Evolutionary conservation across 2,113 vertebrate species (phyloP).

Genomic region (Polypterus senegalus): DNA sequence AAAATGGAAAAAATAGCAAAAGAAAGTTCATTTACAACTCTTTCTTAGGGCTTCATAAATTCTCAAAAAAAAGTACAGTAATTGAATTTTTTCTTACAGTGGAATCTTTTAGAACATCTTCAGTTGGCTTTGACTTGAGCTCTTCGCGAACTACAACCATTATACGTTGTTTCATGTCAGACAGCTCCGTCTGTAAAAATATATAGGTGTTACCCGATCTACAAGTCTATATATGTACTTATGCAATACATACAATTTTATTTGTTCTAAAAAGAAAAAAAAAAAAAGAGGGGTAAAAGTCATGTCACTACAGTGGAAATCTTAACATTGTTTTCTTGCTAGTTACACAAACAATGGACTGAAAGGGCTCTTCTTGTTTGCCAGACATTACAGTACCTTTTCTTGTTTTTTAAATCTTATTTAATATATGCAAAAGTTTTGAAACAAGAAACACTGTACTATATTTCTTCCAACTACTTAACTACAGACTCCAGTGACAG

Average conservation of each 20-base stretch:
- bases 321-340: background rate
- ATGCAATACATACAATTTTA: background rate
- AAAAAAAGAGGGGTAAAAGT: background rate
- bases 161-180: slow-evolving; percentile 60
- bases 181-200: slow-evolving; percentile 68
- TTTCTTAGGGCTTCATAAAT: background rate
- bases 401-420: no score
- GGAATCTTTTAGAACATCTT: slow-evolving; percentile 49
- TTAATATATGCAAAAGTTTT: no score
- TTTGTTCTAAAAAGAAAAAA: background rate
- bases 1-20: background rate
- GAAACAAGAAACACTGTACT: no score
- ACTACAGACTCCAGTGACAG: no score
- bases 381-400: no score
- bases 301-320: background rate
- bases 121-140: slow-evolving; percentile 49
- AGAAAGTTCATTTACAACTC: background rate
- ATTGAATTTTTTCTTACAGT: slow-evolving; percentile 37
- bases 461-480: no score
- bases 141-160: slow-evolving; percentile 57
- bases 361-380: background rate
- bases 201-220: slow-evolving; percentile 15
- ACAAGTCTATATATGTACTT: background rate
- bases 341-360: background rate
- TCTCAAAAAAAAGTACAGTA: background rate